Percentiles rank a stretch among this genome's conserved stretches.
These are phyloP conservation scores for Zaprionus kolodkinae DNA, from an alignment of 1,140 invertebrate species.

Conservation along the genomic window DNA sequence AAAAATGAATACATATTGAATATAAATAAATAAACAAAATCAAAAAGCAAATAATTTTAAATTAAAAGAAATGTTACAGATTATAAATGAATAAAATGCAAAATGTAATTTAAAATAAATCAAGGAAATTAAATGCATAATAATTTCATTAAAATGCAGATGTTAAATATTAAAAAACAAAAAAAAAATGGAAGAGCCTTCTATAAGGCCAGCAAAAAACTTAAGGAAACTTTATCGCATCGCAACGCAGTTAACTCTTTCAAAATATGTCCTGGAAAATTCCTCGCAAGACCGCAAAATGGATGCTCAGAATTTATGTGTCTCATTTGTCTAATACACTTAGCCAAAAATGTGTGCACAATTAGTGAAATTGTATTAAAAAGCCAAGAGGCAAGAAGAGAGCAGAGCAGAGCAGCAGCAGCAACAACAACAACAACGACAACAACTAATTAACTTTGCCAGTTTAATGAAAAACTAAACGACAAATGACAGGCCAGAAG, in stretches of 20 bases:
- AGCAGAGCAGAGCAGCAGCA: neutral
- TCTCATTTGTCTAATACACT: slow-evolving; percentile 57
- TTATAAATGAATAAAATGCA: too few species aligned
- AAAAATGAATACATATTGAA: too few species aligned
- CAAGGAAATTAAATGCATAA: too few species aligned
- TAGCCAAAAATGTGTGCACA: slow-evolving; percentile 50
- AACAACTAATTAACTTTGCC: slow-evolving; percentile 70
- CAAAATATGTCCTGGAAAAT: neutral
- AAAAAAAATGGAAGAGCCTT: neutral
- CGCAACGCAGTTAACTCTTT: slow-evolving; percentile 17
- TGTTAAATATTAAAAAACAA: neutral
- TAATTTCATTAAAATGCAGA: neutral
- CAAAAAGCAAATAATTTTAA: too few species aligned
- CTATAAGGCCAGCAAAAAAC: neutral
- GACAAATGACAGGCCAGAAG: slow-evolving; percentile 46
- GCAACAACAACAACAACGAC: too few species aligned
- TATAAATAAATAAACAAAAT: too few species aligned
- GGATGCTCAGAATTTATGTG: slow-evolving; percentile 20
- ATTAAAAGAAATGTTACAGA: too few species aligned
- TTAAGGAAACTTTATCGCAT: neutral
- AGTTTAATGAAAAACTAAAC: slow-evolving; percentile 74
- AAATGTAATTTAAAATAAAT: too few species aligned
- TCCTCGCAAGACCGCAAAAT: slow-evolving; percentile 9
- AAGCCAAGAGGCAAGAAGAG: slow-evolving; percentile 1
- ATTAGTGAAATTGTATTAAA: slow-evolving; percentile 50